phyloP scores from a whole-genome alignment of 2,113 vertebrate genomes.

The Oreotrochilus melanogaster region DNA sequence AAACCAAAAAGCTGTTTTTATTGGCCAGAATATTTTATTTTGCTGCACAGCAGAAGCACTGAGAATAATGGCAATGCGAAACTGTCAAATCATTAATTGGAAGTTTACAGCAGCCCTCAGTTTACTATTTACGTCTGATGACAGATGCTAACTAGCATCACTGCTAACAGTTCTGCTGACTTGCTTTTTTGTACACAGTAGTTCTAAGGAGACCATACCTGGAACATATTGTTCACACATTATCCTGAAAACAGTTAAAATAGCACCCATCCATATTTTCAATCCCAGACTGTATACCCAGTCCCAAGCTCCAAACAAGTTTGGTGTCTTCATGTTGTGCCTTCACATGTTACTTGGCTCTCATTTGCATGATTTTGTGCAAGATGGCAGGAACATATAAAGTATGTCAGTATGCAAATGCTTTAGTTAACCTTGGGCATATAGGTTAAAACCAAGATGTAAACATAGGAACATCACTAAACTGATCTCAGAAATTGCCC shows the following conservation, averaged over 20 bases:
- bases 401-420: constrained; percentile 20
- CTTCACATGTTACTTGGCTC: neutral
- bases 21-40: neutral
- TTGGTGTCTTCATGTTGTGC: neutral
- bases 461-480: neutral
- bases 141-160: neutral
- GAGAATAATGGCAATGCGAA: neutral
- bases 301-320: neutral
- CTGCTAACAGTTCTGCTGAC: neutral
- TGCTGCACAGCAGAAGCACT: neutral
- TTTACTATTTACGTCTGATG: constrained; percentile 6
- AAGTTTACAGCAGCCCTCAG: neutral
- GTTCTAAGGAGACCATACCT: neutral
- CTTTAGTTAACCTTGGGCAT: neutral
- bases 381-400: constrained; percentile 22
- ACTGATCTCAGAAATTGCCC: neutral
- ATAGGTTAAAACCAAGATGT: neutral
- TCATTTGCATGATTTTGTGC: constrained; percentile 28
- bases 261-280: neutral
- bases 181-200: neutral
- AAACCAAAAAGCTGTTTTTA: neutral
- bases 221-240: neutral
- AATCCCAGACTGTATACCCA: neutral
- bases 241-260: neutral
- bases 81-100: neutral